These are phyloP conservation scores for Cavia porcellus DNA, from an alignment of 2,113 vertebrate genomes.

Conservation along the genomic window DNA sequence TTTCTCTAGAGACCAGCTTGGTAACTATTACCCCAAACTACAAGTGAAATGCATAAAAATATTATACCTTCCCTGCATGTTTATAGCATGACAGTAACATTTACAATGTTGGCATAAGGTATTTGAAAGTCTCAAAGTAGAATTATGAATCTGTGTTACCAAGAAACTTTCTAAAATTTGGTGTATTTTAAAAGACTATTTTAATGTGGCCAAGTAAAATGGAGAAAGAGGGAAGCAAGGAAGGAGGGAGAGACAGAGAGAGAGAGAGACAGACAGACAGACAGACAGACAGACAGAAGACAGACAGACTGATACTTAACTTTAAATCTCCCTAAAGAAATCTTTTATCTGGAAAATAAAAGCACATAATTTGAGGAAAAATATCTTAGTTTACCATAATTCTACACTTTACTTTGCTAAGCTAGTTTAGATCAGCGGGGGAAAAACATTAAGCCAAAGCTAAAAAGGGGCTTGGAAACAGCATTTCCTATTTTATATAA, in stretches of 20 bases:
- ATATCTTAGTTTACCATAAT: slow-evolving; percentile 65
- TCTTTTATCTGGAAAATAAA: slow-evolving; percentile 32
- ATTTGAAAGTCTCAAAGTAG: slow-evolving; percentile 36
- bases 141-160: slow-evolving; percentile 44
- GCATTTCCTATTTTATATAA: slow-evolving; percentile 57
- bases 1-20: slow-evolving; percentile 72
- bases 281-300: neutral
- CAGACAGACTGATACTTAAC: neutral
- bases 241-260: neutral
- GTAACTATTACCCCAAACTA: slow-evolving; percentile 75
- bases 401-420: slow-evolving; percentile 50
- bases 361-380: slow-evolving; percentile 52
- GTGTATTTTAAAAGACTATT: slow-evolving; percentile 19
- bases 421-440: slow-evolving; percentile 44
- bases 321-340: neutral
- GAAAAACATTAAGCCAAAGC: slow-evolving; percentile 28
- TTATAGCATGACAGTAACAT: slow-evolving; percentile 71
- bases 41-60: slow-evolving; percentile 66
- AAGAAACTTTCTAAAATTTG: slow-evolving; percentile 10
- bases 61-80: slow-evolving; percentile 71
- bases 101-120: slow-evolving; percentile 65
- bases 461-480: slow-evolving; percentile 61
- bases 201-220: slow-evolving; percentile 5
- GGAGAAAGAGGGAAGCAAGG: too few species aligned
- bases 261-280: neutral